A percentile compares a stretch with the other conserved stretches of the same genome.
These are phyloP conservation scores for Siniperca undulata DNA, from an alignment of 2,797 vertebrate species.

Conservation along the genomic window DNA sequence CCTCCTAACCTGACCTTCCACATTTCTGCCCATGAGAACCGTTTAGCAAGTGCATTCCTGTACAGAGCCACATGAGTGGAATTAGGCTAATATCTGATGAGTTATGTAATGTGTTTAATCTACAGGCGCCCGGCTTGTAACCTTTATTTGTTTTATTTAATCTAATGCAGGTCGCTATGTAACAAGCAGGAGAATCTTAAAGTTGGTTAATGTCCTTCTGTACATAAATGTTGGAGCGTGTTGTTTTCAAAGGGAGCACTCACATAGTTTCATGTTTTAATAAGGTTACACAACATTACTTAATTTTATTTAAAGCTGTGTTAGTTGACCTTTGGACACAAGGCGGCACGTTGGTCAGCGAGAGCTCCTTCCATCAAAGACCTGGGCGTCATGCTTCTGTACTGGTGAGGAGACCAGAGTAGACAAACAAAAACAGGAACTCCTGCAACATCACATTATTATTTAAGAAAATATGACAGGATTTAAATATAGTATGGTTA, in stretches of 20 bases:
- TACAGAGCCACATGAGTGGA: conserved; percentile 65
- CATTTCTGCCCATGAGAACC: conserved; percentile 27
- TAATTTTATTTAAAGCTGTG: conserved; percentile 15
- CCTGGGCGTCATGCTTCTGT: neutral
- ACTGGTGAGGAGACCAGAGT: neutral
- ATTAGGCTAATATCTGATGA: conserved; percentile 59
- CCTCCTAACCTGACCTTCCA: neutral
- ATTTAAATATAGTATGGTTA: neutral
- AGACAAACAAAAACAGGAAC: neutral
- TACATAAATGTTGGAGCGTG: neutral
- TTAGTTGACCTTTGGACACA: neutral
- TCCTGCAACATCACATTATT: neutral
- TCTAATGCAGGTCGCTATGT: neutral
- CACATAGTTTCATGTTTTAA: neutral
- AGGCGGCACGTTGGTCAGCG: neutral
- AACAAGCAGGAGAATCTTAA: neutral
- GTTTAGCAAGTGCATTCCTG: conserved; percentile 37
- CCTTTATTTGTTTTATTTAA: conserved; percentile 26
- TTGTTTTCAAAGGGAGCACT: neutral
- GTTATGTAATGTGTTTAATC: conserved; percentile 61
- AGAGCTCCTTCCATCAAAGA: neutral
- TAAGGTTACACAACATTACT: neutral
- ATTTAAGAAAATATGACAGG: neutral
- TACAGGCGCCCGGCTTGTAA: neutral
- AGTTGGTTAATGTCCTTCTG: conserved; percentile 3